A percentile compares a stretch with the other conserved stretches of the same genome.
Conservation (phyloP, 2,888 invertebrate species). For the Allygus modestus region DNA sequence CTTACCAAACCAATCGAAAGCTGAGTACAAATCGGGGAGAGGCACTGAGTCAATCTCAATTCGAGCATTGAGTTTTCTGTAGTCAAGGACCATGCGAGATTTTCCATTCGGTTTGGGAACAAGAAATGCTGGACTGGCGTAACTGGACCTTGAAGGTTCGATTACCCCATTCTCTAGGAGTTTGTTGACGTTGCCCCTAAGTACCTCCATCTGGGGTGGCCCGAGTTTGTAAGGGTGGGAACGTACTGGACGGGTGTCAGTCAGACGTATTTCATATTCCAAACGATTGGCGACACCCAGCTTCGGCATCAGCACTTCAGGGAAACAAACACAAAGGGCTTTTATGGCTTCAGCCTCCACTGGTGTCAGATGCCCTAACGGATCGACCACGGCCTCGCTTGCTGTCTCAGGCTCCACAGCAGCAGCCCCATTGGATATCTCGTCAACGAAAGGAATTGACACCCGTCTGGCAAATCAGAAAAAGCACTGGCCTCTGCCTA, state of each 20-base stretch:
- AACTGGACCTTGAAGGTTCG: constrained; percentile 59
- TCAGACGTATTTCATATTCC: background rate
- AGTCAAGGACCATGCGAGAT: constrained; percentile 66
- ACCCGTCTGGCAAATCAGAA: background rate
- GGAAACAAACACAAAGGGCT: background rate
- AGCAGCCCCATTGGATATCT: too few species aligned
- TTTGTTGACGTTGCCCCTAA: background rate
- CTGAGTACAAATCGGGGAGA: constrained; percentile 49
- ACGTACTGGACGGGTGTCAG: background rate
- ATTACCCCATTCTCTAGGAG: background rate
- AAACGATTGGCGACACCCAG: background rate
- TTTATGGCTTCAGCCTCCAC: too few species aligned
- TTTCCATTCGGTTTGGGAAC: constrained; percentile 65
- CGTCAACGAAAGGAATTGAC: too few species aligned
- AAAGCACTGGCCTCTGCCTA: too few species aligned
- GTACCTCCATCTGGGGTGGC: constrained; percentile 2
- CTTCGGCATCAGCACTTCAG: background rate
- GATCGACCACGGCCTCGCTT: background rate
- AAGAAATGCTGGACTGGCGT: constrained; percentile 25
- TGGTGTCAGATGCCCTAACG: too few species aligned
- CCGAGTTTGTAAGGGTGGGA: constrained; percentile 25
- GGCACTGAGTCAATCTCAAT: constrained; percentile 49
- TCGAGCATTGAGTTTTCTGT: constrained; percentile 51
- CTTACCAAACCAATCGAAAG: constrained; percentile 43
- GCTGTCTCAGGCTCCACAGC: background rate